These are phyloP conservation scores for Simalia tracyae DNA, from an alignment of 2,797 vertebrate species.

Conservation along the genomic window DNA sequence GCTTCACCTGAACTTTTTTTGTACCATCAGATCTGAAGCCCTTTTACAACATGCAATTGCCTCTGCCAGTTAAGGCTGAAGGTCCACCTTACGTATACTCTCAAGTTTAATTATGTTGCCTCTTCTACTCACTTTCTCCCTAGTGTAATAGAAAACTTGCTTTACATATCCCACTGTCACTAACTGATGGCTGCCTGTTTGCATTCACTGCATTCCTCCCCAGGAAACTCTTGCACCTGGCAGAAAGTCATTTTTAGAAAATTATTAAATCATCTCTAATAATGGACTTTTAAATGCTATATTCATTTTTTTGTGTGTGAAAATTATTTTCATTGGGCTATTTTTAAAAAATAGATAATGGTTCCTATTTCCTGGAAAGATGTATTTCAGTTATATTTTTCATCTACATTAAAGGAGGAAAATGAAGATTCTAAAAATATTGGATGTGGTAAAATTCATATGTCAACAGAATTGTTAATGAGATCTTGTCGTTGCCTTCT, in stretches of 20 bases:
- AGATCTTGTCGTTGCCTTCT: background rate
- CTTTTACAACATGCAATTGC: background rate
- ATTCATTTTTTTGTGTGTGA: background rate
- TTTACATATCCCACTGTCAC: background rate
- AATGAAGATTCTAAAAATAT: background rate
- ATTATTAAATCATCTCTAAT: background rate
- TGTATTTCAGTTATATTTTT: background rate
- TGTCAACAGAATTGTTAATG: background rate
- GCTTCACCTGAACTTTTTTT: background rate
- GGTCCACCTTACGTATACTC: background rate
- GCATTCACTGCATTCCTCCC: background rate
- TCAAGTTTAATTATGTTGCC: background rate
- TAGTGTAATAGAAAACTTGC: background rate
- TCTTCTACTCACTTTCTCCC: background rate
- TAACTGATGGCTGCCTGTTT: background rate
- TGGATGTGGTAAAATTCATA: background rate
- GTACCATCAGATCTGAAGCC: background rate
- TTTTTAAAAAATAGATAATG: background rate
- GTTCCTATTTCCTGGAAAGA: background rate
- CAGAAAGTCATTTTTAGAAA: background rate
- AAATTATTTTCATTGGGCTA: background rate
- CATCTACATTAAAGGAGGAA: background rate
- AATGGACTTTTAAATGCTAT: background rate
- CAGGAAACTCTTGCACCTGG: background rate
- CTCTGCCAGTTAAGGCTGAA: background rate